Percentiles rank a stretch among this genome's conserved stretches.
Evolutionary conservation across 2,888 invertebrate species (phyloP).

Genomic region (Colostygia pectinataria): DNA sequence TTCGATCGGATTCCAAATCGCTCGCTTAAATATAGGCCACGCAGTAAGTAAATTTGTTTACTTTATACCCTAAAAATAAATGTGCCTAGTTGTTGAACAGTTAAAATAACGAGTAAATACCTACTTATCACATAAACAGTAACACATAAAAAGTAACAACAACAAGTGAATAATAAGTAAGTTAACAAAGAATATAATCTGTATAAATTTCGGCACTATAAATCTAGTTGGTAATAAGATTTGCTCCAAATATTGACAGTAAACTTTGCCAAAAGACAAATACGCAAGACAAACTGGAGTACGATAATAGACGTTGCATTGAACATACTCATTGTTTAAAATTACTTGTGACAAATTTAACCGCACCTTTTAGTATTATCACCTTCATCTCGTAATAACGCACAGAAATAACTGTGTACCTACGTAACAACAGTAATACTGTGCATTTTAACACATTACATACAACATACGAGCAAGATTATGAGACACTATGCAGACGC

Average conservation of each 20-base stretch:
- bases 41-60: slow-evolving; percentile 38
- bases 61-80: slow-evolving; percentile 35
- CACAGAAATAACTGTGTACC: slow-evolving; percentile 68
- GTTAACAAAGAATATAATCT: background rate
- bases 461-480: slow-evolving; percentile 53
- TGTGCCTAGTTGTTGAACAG: slow-evolving; percentile 22
- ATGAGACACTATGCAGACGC: slow-evolving; percentile 45
- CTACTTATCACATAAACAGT: no score
- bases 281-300: slow-evolving; percentile 20
- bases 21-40: slow-evolving; percentile 43
- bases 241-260: slow-evolving; percentile 5
- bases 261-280: slow-evolving; percentile 12
- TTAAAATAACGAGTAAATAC: slow-evolving; percentile 9
- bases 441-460: slow-evolving; percentile 59
- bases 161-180: no score
- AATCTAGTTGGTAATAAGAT: background rate
- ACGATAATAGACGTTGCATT: slow-evolving; percentile 56
- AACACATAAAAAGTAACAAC: no score
- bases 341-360: slow-evolving; percentile 73
- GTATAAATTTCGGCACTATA: no score
- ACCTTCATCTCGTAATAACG: slow-evolving; percentile 75
- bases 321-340: slow-evolving; percentile 64
- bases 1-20: slow-evolving; percentile 33
- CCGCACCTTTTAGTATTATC: slow-evolving; percentile 65
- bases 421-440: slow-evolving; percentile 46